phyloP scores from a whole-genome alignment of 2,888 invertebrate genomes.

The Drosophila atroscutellata region DNA sequence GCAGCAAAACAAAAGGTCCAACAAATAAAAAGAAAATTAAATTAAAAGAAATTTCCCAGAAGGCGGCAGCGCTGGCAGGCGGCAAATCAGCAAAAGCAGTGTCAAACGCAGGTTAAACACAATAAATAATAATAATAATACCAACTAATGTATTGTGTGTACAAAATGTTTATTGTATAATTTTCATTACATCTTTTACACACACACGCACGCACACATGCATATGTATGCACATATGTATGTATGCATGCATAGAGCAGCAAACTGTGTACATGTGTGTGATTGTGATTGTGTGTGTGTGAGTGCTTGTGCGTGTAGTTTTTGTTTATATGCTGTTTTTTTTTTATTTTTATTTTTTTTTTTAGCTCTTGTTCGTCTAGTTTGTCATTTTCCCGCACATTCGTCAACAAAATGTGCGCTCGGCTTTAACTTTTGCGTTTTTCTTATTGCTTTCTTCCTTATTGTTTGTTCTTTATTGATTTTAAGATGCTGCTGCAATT shows the following conservation, averaged over 20 bases:
- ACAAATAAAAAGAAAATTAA: conserved; percentile 34
- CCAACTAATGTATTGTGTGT: conserved; percentile 41
- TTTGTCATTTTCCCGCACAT: conserved; percentile 50
- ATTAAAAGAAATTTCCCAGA: conserved; percentile 17
- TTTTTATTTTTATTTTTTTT: background rate
- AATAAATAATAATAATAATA: conserved; percentile 20
- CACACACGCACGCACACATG: conserved; percentile 9
- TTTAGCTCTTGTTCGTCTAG: conserved; percentile 25
- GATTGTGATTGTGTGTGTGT: conserved; percentile 14
- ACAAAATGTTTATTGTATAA: conserved; percentile 74
- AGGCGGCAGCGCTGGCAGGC: conserved; percentile 39
- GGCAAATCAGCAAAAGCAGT: conserved; percentile 31
- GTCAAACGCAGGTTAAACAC: conserved; percentile 42
- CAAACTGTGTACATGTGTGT: conserved; percentile 15
- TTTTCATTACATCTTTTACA: conserved; percentile 57
- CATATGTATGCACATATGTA: conserved; percentile 17
- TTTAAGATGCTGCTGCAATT: conserved; percentile 58
- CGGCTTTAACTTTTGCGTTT: conserved; percentile 32
- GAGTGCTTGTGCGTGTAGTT: conserved; percentile 53
- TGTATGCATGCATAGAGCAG: conserved; percentile 21
- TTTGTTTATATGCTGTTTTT: conserved; percentile 56
- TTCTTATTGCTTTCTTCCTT: conserved; percentile 38
- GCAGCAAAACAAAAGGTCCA: conserved; percentile 63
- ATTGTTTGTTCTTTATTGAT: conserved; percentile 57
- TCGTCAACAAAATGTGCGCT: conserved; percentile 65